Base-by-base conservation (phyloP, 2,113 vertebrate genomes). In the Sciurus niger region DNA sequence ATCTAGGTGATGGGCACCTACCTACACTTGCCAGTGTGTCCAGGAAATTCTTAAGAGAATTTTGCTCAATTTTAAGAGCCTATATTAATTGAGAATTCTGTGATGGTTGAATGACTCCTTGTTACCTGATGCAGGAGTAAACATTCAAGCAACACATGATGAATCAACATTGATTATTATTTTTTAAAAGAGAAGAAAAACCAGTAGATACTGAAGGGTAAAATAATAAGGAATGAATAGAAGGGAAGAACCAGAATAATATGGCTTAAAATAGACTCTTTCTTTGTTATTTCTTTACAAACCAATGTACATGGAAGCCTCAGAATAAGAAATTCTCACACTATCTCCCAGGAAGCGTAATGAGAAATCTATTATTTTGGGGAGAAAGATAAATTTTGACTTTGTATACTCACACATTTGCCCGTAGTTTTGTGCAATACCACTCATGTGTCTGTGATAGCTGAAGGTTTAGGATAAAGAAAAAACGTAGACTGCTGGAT, bases 61-160 rank as follows among this genome's bases (percentile, higher is more conserved):
- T 91, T 90, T 65, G 4, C 3, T n/a, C 6, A 76, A 24, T 2
- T 58, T 0, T 17, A 73, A 89, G 16, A 73, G 20, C 30, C 0
- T 60, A 28, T 11, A 51, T 48, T 89, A 72, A 53, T 0, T 68
- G 58, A 73, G 32, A 67, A 74, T 53, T 25, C 1, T 30, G 16
- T 67, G 37, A 43, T 37, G n/a, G 12, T 72, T 84, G 7, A n/a
- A 6, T 25, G 16, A 84, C 6, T 0, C 8, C 32, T 37, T 82
- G 93, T 95, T 65, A 89, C 9, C 14, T 51, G 43, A 73, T 43
- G 0, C 58, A 73, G 10, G 8, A 88, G 60, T 70, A 93, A 97
- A 48, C 13, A 83, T 58, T 65, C 30, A 83, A 68, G 4, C 1
- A 90, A 14, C 24, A 51, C 12, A 22, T 79, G 24, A 70, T 83